Base-by-base conservation (phyloP, 1,140 invertebrate species). In the Drosophila parabipectinata region DNA sequence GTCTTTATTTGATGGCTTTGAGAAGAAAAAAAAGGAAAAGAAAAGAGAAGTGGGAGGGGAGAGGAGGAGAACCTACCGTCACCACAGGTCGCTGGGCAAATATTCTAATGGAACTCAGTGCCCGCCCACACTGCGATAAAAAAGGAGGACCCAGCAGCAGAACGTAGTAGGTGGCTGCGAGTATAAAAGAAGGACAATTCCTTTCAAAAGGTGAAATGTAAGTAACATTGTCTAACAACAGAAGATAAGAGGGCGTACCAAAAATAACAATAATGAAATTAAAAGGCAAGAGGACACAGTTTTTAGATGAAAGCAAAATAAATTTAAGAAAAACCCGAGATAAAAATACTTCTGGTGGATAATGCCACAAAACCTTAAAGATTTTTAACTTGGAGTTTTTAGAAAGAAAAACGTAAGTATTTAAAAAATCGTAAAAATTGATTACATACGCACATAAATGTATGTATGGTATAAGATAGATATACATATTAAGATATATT, bases 1-100 rank as follows among this genome's bases (percentile, higher is more conserved):
- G 82, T 72, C 63, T 81, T 87, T 76, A 67, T 81, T 85, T 77
- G 83, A 84, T 84, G 81, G 76, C 26, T 51, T 45, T 34, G 32
- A 60, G 47, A 37, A 9, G 41, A 12, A 24, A 18, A 47, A 18
- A 9, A 9, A 44, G 0, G 5, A 44, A 14, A 21, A 21, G n/a
- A 47, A 21, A 24, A 44, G 50, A 32, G 34, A 34, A 28, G 26
- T 28, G 26, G 26, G 6, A 28, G 26, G 4, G n/a, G 45, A 21
- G 26, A 55, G 50, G 34, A 41, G 12, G 47, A 48, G 37, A 56
- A 37, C 15, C 68, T 32, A 24, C 32, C 18, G 64, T 68, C 51
- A 30, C 62, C 63, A 8, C 66, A 48, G 66, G 66, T 48, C 41
- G 41, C 66, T 48, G 30, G 62, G 18, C 66, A 68, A 73, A 73